Evolutionary conservation across 2,113 vertebrate genomes (phyloP).

Genomic region (Shinisaurus crocodilurus): DNA sequence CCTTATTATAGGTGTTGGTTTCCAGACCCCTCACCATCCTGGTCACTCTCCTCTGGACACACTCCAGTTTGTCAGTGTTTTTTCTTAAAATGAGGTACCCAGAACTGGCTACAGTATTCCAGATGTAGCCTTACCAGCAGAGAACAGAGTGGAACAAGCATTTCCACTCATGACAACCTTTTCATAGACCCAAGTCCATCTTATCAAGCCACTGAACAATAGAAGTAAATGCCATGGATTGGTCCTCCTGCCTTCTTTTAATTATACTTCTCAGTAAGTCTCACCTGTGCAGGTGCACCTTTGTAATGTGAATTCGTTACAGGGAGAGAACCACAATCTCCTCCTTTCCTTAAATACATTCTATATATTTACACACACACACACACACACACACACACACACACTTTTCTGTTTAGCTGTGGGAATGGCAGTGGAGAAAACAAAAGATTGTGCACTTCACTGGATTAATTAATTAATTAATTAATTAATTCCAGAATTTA

Average conservation of each 20-base stretch:
- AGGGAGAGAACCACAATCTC: neutral
- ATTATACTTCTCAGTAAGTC: too few relatives aligned
- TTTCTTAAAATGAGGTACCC: neutral
- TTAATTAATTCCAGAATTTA: neutral
- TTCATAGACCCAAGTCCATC: neutral
- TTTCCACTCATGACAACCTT: neutral
- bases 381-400: too few relatives aligned
- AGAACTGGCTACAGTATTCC: neutral
- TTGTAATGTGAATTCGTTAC: neutral
- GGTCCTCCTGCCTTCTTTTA: too few relatives aligned
- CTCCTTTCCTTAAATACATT: neutral
- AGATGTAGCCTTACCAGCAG: neutral
- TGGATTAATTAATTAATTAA: neutral
- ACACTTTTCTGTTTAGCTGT: neutral
- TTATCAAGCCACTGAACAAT: neutral
- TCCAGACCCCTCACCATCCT: too few relatives aligned
- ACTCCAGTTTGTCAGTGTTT: too few relatives aligned
- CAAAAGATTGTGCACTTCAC: neutral
- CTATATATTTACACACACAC: too few relatives aligned
- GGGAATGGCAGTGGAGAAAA: neutral
- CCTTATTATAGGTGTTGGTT: neutral
- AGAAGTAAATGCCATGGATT: too few relatives aligned
- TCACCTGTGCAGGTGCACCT: too few relatives aligned
- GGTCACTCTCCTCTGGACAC: neutral
- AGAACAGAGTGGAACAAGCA: neutral